Evolutionary conservation across 2,888 invertebrate species (phyloP), one percentile per base, ranked within the genome.

Genomic region (Monoplex corrugatus): DNA sequence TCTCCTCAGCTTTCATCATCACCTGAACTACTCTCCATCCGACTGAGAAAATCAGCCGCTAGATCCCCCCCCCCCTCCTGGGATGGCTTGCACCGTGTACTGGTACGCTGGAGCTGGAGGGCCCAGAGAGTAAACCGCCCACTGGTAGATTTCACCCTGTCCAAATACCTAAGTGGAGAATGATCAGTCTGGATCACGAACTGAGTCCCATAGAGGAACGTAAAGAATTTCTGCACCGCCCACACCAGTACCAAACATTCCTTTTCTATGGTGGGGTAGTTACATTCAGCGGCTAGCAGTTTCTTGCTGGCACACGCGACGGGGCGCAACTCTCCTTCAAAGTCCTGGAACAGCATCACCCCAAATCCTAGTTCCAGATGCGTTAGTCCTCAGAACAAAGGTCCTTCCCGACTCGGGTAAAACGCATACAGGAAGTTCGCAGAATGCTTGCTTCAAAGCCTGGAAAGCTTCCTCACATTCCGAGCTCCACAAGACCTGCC

Each of bases 221-320:
- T 19, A 5, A 32, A 1, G 63, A 86, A 86, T 32, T 44, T 63
- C 16, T n/a, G n/a, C 1, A 86, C 28, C 2, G n/a, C 86, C 72
- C 86, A 86, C 43, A 86, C 32, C 50, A 86, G 1, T 19, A 32
- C 86, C 40, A 86, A 32, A 28, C 86, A 86, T 23, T 86, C 86
- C n/a, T 68, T 63, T 32, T 63, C 68, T 0, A 72, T 16, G 2
- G 72, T 86, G 3, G 72, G 35, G 28, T 86, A 86, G 50, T 86
- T 86, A 43, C 13, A n/a, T 44, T 86, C 86, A 3, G 72, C 86
- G 5, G 23, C 2, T 40, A 1, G 10, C 32, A 86, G 32, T 2
- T 88, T 84, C 44, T 32, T 57, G 83, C 88, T 88, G 40, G 88
- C 88, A 57, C 45, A 87, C 1, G 86, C 44, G 0, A 86, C 32